Percentiles rank a stretch among this genome's conserved stretches.
Conservation (phyloP, 2,113 vertebrate genomes). For the Tonatia bakeri region DNA sequence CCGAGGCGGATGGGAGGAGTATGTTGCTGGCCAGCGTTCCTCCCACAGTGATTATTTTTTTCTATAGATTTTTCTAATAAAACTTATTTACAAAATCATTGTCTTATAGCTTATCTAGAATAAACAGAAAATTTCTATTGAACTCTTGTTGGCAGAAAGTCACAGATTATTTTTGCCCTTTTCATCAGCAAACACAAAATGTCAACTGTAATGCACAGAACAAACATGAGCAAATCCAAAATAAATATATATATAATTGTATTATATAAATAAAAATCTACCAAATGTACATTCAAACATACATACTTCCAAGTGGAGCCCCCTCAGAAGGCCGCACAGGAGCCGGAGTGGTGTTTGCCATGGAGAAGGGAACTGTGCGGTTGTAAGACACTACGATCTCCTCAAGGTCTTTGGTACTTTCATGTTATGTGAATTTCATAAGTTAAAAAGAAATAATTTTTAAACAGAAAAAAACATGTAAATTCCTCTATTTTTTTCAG, state of each 20-base stretch:
- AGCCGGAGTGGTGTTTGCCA: background rate
- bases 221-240: background rate
- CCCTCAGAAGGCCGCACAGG: background rate
- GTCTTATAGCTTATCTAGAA: background rate
- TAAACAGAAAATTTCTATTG: background rate
- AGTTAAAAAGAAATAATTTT: background rate
- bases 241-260: background rate
- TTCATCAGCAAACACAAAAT: background rate
- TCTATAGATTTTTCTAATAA: background rate
- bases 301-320: background rate
- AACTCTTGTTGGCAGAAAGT: background rate
- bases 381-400: fast-evolving
- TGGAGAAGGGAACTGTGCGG: too few species aligned
- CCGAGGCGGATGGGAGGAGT: too few species aligned
- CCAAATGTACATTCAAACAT: background rate
- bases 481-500: background rate
- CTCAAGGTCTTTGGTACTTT: background rate
- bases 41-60: background rate
- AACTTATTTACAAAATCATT: background rate
- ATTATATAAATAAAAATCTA: background rate
- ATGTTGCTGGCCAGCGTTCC: too few species aligned
- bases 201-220: background rate
- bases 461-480: background rate
- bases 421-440: background rate
- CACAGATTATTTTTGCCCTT: background rate